These are phyloP conservation scores for Campoletis raptor DNA, from an alignment of 2,888 invertebrate genomes.

Conservation along the genomic window DNA sequence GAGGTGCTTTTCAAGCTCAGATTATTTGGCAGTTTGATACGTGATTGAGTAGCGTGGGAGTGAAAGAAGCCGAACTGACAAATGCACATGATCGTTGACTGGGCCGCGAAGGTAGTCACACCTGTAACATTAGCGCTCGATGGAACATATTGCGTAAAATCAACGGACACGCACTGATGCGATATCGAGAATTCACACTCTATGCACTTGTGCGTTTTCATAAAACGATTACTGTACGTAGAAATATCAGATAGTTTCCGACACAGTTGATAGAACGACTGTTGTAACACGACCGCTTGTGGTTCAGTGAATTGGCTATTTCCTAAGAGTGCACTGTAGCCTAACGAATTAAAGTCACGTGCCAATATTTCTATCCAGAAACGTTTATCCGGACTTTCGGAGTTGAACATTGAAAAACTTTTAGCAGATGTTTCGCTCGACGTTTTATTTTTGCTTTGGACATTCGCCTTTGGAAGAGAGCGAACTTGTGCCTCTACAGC, in stretches of 20 bases:
- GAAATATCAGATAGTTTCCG: background rate
- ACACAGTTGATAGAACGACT: constrained; percentile 9
- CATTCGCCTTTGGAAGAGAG: background rate
- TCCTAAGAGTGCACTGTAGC: background rate
- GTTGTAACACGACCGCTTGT: background rate
- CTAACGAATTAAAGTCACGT: background rate
- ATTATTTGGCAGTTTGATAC: background rate
- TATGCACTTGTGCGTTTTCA: constrained; percentile 7
- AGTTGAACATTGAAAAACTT: background rate
- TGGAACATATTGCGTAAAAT: background rate
- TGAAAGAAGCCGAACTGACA: constrained; percentile 3
- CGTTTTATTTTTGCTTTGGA: background rate
- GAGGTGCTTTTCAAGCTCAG: background rate
- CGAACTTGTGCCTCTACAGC: background rate
- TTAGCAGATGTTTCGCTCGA: background rate
- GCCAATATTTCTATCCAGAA: background rate
- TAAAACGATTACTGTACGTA: constrained; percentile 1
- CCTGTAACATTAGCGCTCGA: background rate
- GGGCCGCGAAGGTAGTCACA: background rate
- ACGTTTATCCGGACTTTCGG: background rate
- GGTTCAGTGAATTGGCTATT: background rate
- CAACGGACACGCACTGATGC: background rate
- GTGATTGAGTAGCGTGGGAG: background rate
- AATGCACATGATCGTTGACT: background rate
- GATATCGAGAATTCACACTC: constrained; percentile 18